A percentile compares a stretch with the other conserved stretches of the same genome.
Evolutionary conservation across 30 jellyfish, hydroid and myxozoan genomes (phyloP).

Genomic region (Hydractinia symbiolongicarpus): DNA sequence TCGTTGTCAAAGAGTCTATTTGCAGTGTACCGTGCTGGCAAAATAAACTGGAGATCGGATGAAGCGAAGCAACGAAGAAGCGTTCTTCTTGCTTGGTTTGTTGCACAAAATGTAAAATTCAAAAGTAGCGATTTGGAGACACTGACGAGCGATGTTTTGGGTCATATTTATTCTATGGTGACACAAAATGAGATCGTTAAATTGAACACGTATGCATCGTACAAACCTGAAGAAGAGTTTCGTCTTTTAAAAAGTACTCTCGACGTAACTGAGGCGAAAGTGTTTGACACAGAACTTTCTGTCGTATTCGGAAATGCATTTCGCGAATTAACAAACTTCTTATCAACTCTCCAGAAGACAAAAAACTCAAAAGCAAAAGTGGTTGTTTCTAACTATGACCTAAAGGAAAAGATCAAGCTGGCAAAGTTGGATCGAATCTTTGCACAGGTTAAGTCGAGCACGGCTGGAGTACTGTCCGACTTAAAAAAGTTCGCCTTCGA

Average conservation of each 20-base stretch:
- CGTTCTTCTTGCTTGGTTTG: conserved; percentile 4
- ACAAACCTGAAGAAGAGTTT: conserved; percentile 2
- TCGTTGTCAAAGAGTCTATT: not conserved
- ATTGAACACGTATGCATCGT: conserved; percentile 9
- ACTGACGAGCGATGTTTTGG: not conserved
- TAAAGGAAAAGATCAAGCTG: conserved; percentile 3
- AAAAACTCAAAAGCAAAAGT: conserved; percentile 21
- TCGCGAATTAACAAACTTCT: not conserved
- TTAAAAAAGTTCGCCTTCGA: conserved; percentile 28
- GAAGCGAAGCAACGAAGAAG: conserved; percentile 6
- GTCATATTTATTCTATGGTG: not conserved
- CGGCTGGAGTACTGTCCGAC: conserved; percentile 12
- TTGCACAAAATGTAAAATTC: not conserved
- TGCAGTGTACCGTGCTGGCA: not conserved
- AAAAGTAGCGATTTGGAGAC: not conserved
- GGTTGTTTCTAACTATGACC: conserved; percentile 6
- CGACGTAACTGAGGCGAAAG: not conserved
- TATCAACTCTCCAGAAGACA: not conserved
- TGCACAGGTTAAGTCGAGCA: conserved; percentile 18
- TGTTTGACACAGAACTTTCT: not conserved
- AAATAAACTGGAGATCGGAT: not conserved
- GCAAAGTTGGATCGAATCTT: conserved; percentile 31
- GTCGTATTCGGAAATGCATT: not conserved
- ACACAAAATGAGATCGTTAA: not conserved
- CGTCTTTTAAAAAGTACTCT: not conserved